Evolutionary conservation across 2,113 vertebrate species (phyloP).

Genomic region (Onychostoma macrolepis): DNA sequence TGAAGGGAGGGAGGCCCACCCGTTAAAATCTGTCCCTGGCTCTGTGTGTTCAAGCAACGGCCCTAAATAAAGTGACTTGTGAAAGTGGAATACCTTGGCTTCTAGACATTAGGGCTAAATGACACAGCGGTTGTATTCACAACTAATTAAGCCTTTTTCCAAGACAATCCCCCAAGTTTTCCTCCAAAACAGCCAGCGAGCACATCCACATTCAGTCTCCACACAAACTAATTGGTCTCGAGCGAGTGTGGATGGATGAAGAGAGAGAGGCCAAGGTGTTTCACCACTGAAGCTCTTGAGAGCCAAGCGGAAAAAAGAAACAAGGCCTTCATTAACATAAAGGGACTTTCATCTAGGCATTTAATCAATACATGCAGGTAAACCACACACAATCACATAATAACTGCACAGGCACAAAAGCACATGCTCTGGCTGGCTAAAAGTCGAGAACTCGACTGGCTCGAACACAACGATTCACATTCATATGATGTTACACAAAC

Average conservation of each 20-base stretch:
- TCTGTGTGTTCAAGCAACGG: not conserved
- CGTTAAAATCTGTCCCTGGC: not conserved
- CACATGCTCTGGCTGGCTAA: not conserved
- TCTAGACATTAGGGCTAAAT: not conserved
- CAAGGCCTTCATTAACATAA: constrained; percentile 24
- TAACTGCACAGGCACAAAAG: not conserved
- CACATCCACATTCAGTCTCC: not conserved
- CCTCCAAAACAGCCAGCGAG: not conserved
- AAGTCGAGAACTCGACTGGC: not conserved
- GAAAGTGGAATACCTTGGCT: not conserved
- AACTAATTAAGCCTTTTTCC: constrained; percentile 42
- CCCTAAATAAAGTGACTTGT: not conserved
- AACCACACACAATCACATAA: constrained; percentile 30
- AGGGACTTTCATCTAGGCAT: constrained; percentile 39
- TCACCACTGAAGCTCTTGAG: constrained; percentile 33
- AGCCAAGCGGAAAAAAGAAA: not conserved
- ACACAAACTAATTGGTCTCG: constrained; percentile 41
- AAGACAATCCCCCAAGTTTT: constrained; percentile 17
- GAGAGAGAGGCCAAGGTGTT: constrained; percentile 37
- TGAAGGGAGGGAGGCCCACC: not conserved
- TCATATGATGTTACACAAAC: not conserved
- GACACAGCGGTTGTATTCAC: constrained; percentile 16
- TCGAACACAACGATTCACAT: not conserved
- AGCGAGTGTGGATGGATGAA: constrained; percentile 1
- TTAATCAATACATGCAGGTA: constrained; percentile 46